Conservation (phyloP, 2,888 invertebrate genomes). For the Chromoteleia sp. region DNA sequence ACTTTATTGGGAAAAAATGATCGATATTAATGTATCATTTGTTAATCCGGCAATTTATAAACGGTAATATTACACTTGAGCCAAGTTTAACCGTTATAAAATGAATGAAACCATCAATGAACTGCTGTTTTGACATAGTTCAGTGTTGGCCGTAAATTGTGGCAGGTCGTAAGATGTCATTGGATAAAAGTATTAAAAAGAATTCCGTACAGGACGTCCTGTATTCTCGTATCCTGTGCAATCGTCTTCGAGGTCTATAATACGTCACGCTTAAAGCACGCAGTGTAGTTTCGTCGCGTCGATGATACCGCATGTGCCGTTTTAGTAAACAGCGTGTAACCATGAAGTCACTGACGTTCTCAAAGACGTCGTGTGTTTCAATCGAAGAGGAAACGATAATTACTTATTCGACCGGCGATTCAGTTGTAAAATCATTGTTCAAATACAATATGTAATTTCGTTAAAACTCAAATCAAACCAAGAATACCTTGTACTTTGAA, state of each 20-base stretch:
- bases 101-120: slow-evolving; percentile 55
- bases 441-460: slow-evolving; percentile 7
- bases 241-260: slow-evolving; percentile 59
- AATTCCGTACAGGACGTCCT: slow-evolving; percentile 57
- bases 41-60: too few relatives aligned
- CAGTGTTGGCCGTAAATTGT: slow-evolving; percentile 11
- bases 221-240: slow-evolving; percentile 58
- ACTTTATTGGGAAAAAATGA: too few relatives aligned
- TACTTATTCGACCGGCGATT: slow-evolving; percentile 39
- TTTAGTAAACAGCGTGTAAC: slow-evolving; percentile 68
- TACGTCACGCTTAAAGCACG: slow-evolving; percentile 66
- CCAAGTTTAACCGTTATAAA: slow-evolving; percentile 44
- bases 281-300: slow-evolving; percentile 55
- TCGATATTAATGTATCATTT: too few relatives aligned
- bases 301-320: slow-evolving; percentile 44
- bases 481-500: neutral
- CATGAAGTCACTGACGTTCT: slow-evolving; percentile 46
- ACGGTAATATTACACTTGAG: slow-evolving; percentile 12
- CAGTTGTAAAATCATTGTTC: slow-evolving; percentile 19
- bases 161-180: slow-evolving; percentile 15
- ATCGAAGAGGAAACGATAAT: slow-evolving; percentile 49
- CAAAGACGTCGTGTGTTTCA: slow-evolving; percentile 39
- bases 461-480: neutral
- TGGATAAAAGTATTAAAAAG: slow-evolving; percentile 26
- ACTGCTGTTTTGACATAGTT: slow-evolving; percentile 34